These are phyloP conservation scores for Ylistrum balloti DNA, from an alignment of 1,140 invertebrate species.

Conservation along the genomic window DNA sequence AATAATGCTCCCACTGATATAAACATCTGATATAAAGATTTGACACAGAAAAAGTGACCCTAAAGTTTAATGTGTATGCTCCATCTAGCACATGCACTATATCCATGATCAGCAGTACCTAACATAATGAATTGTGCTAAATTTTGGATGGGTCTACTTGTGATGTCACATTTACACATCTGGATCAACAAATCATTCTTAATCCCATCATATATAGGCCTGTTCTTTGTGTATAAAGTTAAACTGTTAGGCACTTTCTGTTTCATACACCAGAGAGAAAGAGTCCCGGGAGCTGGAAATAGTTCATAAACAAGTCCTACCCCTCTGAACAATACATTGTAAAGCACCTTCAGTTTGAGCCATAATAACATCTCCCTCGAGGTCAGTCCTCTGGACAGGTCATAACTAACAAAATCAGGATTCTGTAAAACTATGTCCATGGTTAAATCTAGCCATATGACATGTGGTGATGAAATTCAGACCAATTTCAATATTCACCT, in stretches of 20 bases:
- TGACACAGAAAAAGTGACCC: not conserved
- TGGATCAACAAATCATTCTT: not conserved
- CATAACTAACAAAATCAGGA: too few relatives aligned
- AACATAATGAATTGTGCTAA: not conserved
- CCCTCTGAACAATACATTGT: constrained; percentile 5
- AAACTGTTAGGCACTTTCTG: constrained; percentile 16
- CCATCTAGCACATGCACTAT: not conserved
- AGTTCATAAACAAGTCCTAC: not conserved
- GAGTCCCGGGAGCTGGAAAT: not conserved
- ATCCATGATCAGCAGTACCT: not conserved
- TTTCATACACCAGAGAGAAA: not conserved
- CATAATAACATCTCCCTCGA: not conserved
- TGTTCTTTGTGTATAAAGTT: not conserved
- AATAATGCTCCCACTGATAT: not conserved
- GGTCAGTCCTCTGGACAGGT: not conserved
- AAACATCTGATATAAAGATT: not conserved
- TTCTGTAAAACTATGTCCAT: too few relatives aligned
- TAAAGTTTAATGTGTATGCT: not conserved
- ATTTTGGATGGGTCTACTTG: not conserved
- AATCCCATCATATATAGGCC: not conserved
- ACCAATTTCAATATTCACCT: too few relatives aligned
- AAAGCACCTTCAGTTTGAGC: constrained; percentile 37
- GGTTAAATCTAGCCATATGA: too few relatives aligned
- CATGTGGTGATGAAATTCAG: too few relatives aligned
- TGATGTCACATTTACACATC: not conserved